Base-by-base conservation (phyloP, 2,113 vertebrate genomes). In the Chascanopsetta lugubris region DNA sequence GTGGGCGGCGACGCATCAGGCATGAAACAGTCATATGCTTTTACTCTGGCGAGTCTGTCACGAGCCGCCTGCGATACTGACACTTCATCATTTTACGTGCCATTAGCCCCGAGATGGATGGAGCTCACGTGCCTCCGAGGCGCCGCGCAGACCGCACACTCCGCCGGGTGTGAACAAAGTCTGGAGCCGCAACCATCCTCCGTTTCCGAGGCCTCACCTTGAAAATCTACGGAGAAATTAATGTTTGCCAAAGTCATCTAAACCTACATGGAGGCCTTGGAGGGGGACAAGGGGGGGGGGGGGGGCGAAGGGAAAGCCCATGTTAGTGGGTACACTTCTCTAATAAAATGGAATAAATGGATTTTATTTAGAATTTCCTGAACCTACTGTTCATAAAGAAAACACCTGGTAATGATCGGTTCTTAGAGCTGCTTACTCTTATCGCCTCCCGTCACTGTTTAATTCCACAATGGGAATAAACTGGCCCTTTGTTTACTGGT, bases 221-320 rank as follows among this genome's bases (percentile, higher is more conserved):
- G 38, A 59, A 49, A 58, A 79, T 75, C 70, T 58, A 13, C 24
- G 1, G 64, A 75, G 55, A 64, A 68, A 72, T 75, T 2, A 82
- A 53, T 69, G 75, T 74, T 77, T 75, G 66, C 75, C 34, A 13
- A 69, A 76, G 58, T 74, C 75, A 43, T 49, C 58, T 29, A 17
- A 72, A 43, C 50, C 64, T 49, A 62, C 64, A 58, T 43, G 58
- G 49, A 53, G 50, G 62, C 54, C 64, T 51, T 51, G 46, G 36
- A 10, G 32, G n/a, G n/a, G n/a, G n/a, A n/a, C 58, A 10, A 42
- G 38, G 55, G 24, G 4, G 47, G 36, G 32, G n/a, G n/a, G n/a
- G n/a, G n/a, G n/a, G n/a, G n/a, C n/a, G n/a, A n/a, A n/a, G n/a
- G n/a, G n/a, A n/a, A n/a, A n/a, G n/a, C n/a, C n/a, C n/a, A 63